phyloP scores from a whole-genome alignment of 2,797 vertebrate genomes.

The Leucoraja ocellata region DNA sequence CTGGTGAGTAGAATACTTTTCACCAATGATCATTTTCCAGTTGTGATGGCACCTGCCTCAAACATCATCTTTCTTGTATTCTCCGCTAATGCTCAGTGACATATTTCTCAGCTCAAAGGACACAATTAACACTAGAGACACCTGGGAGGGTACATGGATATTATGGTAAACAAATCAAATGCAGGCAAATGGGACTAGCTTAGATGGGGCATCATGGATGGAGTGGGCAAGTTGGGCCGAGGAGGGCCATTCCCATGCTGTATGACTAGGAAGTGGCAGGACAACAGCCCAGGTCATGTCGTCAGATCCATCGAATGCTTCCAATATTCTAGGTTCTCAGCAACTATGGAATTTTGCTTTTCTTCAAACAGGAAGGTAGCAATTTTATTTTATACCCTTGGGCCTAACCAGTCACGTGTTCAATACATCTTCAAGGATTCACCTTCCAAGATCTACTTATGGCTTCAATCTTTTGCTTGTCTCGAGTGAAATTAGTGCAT shows the following conservation, averaged over 20 bases:
- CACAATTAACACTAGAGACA: too few relatives aligned
- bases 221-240: too few relatives aligned
- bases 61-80: neutral
- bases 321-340: neutral
- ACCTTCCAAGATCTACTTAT: neutral
- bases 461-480: neutral
- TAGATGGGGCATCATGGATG: too few relatives aligned
- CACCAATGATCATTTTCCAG: neutral
- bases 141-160: too few relatives aligned
- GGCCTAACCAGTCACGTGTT: neutral
- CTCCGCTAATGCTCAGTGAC: neutral
- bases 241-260: too few relatives aligned
- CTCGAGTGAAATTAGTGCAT: neutral
- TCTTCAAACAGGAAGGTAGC: neutral
- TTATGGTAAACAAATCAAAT: too few relatives aligned
- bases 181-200: too few relatives aligned
- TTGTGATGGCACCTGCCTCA: neutral
- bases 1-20: neutral
- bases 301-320: neutral
- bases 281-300: too few relatives aligned
- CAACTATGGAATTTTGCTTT: neutral
- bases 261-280: too few relatives aligned
- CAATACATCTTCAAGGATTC: neutral
- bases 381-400: neutral
- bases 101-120: too few relatives aligned